phyloP scores from a whole-genome alignment of 2,888 invertebrate species.

The Trilocha varians region DNA sequence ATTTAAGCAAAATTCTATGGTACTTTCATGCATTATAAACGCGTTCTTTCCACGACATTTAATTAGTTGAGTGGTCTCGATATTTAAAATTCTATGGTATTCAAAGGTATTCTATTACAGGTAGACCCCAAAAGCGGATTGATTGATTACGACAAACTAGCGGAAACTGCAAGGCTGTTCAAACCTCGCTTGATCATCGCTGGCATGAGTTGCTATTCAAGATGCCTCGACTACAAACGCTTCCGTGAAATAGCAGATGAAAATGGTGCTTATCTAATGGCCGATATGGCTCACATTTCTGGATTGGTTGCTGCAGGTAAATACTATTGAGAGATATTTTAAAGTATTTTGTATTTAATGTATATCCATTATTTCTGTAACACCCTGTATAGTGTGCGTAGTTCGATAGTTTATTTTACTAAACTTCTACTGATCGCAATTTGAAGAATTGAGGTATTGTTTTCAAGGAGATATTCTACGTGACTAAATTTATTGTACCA shows the following conservation, averaged over 20 bases:
- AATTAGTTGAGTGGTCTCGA: too few relatives aligned
- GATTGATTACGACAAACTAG: constrained; percentile 93
- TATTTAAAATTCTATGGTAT: background rate
- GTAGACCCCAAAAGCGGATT: constrained; percentile 84
- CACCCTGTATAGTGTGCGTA: too few relatives aligned
- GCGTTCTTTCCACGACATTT: too few relatives aligned
- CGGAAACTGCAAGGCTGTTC: constrained; percentile 87
- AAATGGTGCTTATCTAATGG: constrained; percentile 88
- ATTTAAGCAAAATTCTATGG: too few relatives aligned
- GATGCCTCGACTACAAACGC: constrained; percentile 91
- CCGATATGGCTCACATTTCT: constrained; percentile 97
- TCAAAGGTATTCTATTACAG: constrained; percentile 29
- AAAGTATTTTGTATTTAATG: too few relatives aligned
- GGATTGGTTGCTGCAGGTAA: constrained; percentile 90
- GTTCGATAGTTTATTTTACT: too few relatives aligned
- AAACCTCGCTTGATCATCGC: constrained; percentile 95
- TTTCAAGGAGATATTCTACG: too few relatives aligned
- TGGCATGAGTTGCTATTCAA: constrained; percentile 94
- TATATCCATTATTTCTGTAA: too few relatives aligned
- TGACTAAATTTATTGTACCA: too few relatives aligned
- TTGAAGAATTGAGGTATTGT: too few relatives aligned
- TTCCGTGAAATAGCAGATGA: constrained; percentile 89
- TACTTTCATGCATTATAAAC: too few relatives aligned
- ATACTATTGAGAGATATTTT: background rate
- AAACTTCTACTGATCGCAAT: too few relatives aligned